Base-by-base conservation (phyloP, 2,888 invertebrate species). In the Neocrepidodera transversa region DNA sequence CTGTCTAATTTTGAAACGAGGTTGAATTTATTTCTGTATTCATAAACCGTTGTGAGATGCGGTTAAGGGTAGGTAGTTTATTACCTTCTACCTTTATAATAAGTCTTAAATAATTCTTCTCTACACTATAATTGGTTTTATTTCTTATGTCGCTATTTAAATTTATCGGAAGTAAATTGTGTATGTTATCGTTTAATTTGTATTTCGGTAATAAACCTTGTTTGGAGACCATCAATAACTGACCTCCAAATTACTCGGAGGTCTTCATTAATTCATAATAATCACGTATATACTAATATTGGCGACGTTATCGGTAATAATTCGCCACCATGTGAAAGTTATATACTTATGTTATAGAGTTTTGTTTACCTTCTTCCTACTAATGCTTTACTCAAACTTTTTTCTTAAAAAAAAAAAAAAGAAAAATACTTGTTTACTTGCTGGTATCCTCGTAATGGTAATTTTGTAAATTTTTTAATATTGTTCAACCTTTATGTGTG, bases 401-500 rank as follows among this genome's bases (percentile, higher is more conserved):
- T 40, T 40, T 11, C 13, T 18, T 42, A 42, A 42, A 42, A 42
- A 23, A n/a, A n/a, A n/a, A n/a, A n/a, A n/a, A n/a, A n/a, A n/a
- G n/a, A n/a, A n/a, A n/a, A n/a, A n/a, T 11, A 13, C n/a, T 40
- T 40, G 40, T 40, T 40, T 40, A 40, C 40, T 40, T 16, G 40
- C 40, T n/a, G 40, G 16, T 40, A 40, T 40, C 40, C 40, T 40
- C 20, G 42, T n/a, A 10, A 42, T 20, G 42, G 42, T 42, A 20
- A 42, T 42, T n/a, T 30, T 42, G 40, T 17, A 26, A 51, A 26
- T 35, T 48, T 49, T 49, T 56, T 48, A 10, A 49, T 18, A 11
- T 45, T 23, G 47, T 13, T 53, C 45, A 55, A 60, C 54, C 50
- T 60, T 35, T 23, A 14, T 16, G 49, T 43, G 53, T 43, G 53